phyloP scores from a whole-genome alignment of 2,888 invertebrate species.

The Ophion costatus region DNA sequence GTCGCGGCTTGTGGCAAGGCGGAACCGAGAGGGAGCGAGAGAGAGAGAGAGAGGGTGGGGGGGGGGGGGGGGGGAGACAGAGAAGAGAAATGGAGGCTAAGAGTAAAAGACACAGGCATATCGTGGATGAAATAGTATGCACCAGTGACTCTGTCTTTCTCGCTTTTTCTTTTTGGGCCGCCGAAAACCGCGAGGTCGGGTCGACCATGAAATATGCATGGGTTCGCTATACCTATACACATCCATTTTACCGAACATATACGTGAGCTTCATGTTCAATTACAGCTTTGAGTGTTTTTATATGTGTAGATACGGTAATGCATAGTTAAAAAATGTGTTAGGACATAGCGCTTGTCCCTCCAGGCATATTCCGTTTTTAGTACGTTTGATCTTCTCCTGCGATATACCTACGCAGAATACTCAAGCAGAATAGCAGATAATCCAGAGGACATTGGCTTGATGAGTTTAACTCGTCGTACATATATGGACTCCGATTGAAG shows the following conservation, averaged over 20 bases:
- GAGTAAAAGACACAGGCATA: background rate
- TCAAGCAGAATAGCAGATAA: too few species aligned
- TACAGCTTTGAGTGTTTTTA: constrained; percentile 20
- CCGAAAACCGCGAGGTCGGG: constrained; percentile 53
- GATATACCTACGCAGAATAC: too few species aligned
- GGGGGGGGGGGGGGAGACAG: constrained; percentile 6
- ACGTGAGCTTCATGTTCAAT: constrained; percentile 8
- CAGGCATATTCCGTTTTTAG: too few species aligned
- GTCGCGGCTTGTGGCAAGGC: constrained; percentile 36
- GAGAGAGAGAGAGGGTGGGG: constrained; percentile 13
- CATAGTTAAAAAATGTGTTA: background rate
- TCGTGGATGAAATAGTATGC: constrained; percentile 29
- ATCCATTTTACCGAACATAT: constrained; percentile 39
- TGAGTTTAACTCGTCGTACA: too few species aligned
- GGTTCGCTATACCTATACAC: constrained; percentile 19
- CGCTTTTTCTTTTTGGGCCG: constrained; percentile 33
- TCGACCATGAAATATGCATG: constrained; percentile 63
- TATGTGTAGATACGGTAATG: background rate
- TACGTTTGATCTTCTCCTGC: too few species aligned
- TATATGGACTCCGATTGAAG: background rate
- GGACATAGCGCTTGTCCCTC: too few species aligned
- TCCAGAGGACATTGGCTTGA: too few species aligned
- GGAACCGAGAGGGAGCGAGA: constrained; percentile 11
- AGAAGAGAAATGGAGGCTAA: background rate
- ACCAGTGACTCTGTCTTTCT: constrained; percentile 22